Percentiles rank a stretch among this genome's conserved stretches.
Conservation (phyloP, 1,140 invertebrate genomes). For the Bombus turneri region DNA sequence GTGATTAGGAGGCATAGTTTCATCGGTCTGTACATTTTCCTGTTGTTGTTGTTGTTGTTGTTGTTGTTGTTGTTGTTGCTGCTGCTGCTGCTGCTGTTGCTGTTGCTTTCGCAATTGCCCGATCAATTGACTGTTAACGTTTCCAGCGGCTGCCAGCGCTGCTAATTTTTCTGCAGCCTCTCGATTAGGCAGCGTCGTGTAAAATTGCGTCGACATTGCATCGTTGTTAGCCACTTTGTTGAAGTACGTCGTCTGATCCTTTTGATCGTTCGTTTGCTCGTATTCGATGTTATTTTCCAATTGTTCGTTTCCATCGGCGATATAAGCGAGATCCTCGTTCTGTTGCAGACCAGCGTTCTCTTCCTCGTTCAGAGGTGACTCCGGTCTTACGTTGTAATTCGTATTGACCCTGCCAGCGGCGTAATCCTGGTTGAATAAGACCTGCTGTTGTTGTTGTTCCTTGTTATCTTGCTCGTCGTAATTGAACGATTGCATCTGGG, state of each 20-base stretch:
- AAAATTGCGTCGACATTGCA: slow-evolving; percentile 72
- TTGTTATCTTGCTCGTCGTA: slow-evolving; percentile 82
- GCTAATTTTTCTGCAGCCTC: slow-evolving; percentile 83
- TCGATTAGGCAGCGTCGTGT: slow-evolving; percentile 81
- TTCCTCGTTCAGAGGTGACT: slow-evolving; percentile 54
- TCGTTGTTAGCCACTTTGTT: slow-evolving; percentile 56
- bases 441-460: slow-evolving; percentile 64
- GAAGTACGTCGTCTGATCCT: slow-evolving; percentile 66
- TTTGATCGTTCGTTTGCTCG: slow-evolving; percentile 59
- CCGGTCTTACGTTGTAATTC: slow-evolving; percentile 74
- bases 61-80: slow-evolving; percentile 73
- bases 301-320: slow-evolving; percentile 59
- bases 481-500: slow-evolving; percentile 83
- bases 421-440: slow-evolving; percentile 71
- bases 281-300: slow-evolving; percentile 77
- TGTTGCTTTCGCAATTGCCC: slow-evolving; percentile 73
- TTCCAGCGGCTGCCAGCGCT: slow-evolving; percentile 82
- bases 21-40: slow-evolving; percentile 39
- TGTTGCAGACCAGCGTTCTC: slow-evolving; percentile 28
- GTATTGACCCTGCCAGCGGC: slow-evolving; percentile 70
- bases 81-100: too few species aligned
- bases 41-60: slow-evolving; percentile 68
- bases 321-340: slow-evolving; percentile 58
- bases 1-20: slow-evolving; percentile 70
- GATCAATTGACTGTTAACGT: slow-evolving; percentile 78